These are phyloP conservation scores for Creontiades dilutus DNA, from an alignment of 2,888 invertebrate genomes.

Conservation along the genomic window DNA sequence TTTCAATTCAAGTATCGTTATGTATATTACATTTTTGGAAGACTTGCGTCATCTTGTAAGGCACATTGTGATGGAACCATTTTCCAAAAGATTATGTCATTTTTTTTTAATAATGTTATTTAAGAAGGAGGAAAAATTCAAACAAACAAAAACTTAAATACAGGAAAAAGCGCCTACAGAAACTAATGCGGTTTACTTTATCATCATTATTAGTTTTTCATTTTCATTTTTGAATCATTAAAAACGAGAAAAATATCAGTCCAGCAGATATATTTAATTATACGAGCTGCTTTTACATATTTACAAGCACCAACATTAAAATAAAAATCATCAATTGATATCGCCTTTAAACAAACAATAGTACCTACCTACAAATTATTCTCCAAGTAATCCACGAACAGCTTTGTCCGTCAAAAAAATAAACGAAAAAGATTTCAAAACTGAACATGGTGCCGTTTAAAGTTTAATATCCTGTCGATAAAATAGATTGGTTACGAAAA, in stretches of 20 bases:
- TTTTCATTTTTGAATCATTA: not conserved
- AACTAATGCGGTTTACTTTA: not conserved
- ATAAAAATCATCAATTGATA: not conserved
- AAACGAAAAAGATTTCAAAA: no score
- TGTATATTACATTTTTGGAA: slow-evolving; percentile 9
- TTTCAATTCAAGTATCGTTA: not conserved
- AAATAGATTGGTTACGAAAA: no score
- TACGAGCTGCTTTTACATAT: slow-evolving; percentile 29
- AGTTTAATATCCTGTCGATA: no score
- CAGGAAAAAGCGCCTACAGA: not conserved
- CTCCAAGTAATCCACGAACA: no score
- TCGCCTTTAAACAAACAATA: not conserved
- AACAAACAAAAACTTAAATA: slow-evolving; percentile 5
- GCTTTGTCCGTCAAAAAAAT: no score
- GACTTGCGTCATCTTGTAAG: slow-evolving; percentile 19
- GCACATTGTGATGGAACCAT: slow-evolving; percentile 15
- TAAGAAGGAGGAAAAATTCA: no score
- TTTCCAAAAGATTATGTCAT: not conserved
- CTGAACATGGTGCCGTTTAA: no score
- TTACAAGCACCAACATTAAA: slow-evolving; percentile 43
- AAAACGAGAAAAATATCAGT: slow-evolving; percentile 36
- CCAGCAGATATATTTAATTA: slow-evolving; percentile 25
- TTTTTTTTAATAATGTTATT: not conserved
- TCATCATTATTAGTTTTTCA: not conserved
- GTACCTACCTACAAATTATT: not conserved